Evolutionary conservation across 2,113 vertebrate genomes (phyloP), one percentile per base, ranked within the genome.

Genomic region (Coptodon bakossiorum): DNA sequence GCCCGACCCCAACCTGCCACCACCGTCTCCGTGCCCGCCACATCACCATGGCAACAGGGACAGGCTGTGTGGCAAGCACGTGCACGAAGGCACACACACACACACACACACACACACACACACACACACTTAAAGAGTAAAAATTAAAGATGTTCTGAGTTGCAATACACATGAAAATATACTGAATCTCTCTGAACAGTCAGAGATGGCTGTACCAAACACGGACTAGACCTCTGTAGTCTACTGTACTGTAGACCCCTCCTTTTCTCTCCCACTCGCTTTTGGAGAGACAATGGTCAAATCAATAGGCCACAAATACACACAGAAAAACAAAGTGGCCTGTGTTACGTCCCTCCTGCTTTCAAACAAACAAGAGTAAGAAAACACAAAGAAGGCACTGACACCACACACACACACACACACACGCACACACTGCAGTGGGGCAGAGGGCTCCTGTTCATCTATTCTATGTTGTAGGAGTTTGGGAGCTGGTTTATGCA

Each of bases 301-400:
- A 90, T 92, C 94, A 90, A 95, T 91, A 86, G 84, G 90, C 91
- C 93, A 90, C 89, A 80, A 93, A 91, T 80, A 91, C 87, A 92
- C 56, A 71, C 82, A 61, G 76, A 86, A 79, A 91, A 94, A 96
- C 95, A 96, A 96, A 96, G 94, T 91, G 87, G 81, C 89, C 93
- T 94, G 94, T 96, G 95, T 95, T 83, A 36, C 57, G 40, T 86
- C n/a, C 90, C 82, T 88, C 9, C 43, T 81, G 89, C 82, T 90
- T 86, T 76, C 87, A 91, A 90, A 88, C 22, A 54, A 85, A 91
- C 63, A 81, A 90, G 83, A 88, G 87, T 82, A 90, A 88, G 86
- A 87, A 19, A 80, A 90, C 68, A 96, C 94, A 96, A 96, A 95
- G 91, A 91, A 84, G 83, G 92, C 87, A 94, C 92, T 95, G 94